phyloP scores from a whole-genome alignment of 2,797 vertebrate species.

The Okamejei kenojei region DNA sequence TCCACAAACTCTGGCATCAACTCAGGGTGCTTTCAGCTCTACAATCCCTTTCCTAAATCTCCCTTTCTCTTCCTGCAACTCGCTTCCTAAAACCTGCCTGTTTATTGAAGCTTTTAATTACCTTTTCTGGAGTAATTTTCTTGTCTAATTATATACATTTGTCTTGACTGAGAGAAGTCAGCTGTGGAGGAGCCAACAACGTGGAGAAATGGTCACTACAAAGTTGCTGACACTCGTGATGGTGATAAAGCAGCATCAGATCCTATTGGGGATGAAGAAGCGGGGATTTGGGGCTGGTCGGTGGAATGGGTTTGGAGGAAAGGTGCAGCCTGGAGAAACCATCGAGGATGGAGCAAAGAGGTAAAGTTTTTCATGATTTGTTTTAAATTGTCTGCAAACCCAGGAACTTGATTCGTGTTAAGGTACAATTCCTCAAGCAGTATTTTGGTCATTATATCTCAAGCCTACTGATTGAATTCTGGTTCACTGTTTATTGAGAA shows the following conservation, averaged over 20 bases:
- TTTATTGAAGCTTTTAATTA: too few species aligned
- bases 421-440: background rate
- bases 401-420: background rate
- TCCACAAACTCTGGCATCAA: background rate
- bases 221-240: slow-evolving; percentile 81
- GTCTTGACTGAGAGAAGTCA: background rate
- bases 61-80: background rate
- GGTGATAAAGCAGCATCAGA: slow-evolving; percentile 69
- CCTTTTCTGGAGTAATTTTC: too few species aligned
- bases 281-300: slow-evolving; percentile 80
- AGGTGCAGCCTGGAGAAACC: slow-evolving; percentile 76
- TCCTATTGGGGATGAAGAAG: slow-evolving; percentile 94
- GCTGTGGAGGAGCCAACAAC: background rate
- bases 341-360: slow-evolving; percentile 80
- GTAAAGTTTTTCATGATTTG: slow-evolving; percentile 49
- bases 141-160: background rate
- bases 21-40: background rate
- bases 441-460: background rate
- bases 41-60: background rate
- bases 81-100: background rate
- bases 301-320: slow-evolving; percentile 95
- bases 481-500: too few species aligned
- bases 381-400: background rate
- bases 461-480: background rate
- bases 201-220: slow-evolving; percentile 58